Conservation (phyloP, 2,888 invertebrate species). For the Carpatolechia fugitivella region DNA sequence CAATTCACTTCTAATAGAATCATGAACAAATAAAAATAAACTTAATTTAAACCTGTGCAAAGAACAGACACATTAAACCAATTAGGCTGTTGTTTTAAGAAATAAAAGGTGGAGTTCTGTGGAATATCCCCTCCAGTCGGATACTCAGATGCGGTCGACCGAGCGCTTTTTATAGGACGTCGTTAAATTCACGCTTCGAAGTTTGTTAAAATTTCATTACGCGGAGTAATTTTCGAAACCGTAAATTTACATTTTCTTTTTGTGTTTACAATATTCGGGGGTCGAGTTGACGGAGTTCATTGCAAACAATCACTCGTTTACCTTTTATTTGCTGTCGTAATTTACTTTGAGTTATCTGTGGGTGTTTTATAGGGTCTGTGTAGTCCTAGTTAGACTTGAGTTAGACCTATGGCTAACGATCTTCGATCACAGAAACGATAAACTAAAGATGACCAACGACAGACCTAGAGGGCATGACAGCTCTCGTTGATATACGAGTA, state of each 20-base stretch:
- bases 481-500: too few relatives aligned
- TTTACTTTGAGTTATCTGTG: neutral
- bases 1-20: too few relatives aligned
- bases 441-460: too few relatives aligned
- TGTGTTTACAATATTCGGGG: neutral
- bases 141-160: neutral
- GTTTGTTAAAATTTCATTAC: constrained; percentile 3
- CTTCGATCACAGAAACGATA: too few relatives aligned
- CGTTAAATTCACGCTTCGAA: constrained; percentile 14
- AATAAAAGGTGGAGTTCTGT: neutral
- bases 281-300: neutral
- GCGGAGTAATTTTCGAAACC: constrained; percentile 10
- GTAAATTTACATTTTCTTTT: constrained; percentile 11
- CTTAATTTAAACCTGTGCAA: too few relatives aligned
- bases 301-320: neutral
- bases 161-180: constrained; percentile 3
- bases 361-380: too few relatives aligned
- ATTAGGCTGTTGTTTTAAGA: too few relatives aligned
- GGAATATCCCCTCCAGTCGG: neutral
- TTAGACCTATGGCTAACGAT: too few relatives aligned
- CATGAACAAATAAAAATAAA: too few relatives aligned
- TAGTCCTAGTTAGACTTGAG: neutral
- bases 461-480: too few relatives aligned
- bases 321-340: neutral
- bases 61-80: too few relatives aligned